Evolutionary conservation across 2,888 invertebrate genomes (phyloP).

Genomic region (Thymelicus acteon): DNA sequence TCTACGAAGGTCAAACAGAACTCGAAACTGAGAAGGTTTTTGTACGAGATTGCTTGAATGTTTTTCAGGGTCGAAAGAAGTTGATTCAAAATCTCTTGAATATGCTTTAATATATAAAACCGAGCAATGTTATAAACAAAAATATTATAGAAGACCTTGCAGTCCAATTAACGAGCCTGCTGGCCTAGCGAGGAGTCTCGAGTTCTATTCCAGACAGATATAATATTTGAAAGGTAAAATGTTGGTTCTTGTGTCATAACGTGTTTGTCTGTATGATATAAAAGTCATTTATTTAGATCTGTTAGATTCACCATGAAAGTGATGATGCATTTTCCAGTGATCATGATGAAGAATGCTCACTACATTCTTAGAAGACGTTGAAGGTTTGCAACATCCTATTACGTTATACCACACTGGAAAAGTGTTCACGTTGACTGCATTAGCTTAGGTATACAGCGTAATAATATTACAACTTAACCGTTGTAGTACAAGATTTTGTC

Average conservation of each 20-base stretch:
- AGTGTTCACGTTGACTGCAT: neutral
- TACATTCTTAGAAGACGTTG: constrained; percentile 2
- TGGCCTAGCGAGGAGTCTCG: no score
- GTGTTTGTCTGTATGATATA: no score
- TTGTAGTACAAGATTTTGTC: constrained; percentile 17
- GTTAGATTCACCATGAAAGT: neutral
- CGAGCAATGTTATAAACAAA: no score
- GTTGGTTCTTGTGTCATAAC: no score
- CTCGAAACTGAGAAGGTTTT: constrained; percentile 14
- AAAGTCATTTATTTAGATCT: neutral
- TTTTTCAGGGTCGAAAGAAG: neutral
- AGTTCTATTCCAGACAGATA: no score
- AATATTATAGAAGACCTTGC: no score
- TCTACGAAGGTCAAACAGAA: constrained; percentile 22
- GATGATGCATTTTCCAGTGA: neutral
- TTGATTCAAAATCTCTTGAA: neutral
- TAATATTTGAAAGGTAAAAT: no score
- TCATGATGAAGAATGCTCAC: neutral
- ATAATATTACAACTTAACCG: constrained; percentile 8
- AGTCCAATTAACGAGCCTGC: no score
- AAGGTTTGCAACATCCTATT: neutral
- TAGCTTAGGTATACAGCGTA: neutral
- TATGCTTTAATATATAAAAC: neutral
- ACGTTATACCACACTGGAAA: neutral
- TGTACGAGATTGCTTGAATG: constrained; percentile 1